A percentile compares a stretch with the other conserved stretches of the same genome.
Evolutionary conservation across 2,113 vertebrate genomes (phyloP).

Genomic region (Leiothrix lutea): DNA sequence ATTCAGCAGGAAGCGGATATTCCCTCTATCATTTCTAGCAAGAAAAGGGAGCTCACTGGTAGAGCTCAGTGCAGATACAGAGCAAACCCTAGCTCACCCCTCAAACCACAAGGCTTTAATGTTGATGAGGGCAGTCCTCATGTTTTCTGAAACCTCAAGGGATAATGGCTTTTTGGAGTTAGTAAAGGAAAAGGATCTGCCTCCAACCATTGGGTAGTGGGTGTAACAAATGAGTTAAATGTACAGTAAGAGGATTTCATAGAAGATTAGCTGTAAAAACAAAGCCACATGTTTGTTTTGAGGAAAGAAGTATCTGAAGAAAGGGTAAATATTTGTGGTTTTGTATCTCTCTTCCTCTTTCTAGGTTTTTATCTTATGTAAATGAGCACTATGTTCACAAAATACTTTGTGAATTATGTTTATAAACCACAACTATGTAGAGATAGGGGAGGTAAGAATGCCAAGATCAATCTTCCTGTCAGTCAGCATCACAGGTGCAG

Average conservation of each 20-base stretch:
- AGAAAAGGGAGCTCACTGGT: neutral
- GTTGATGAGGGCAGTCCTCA: neutral
- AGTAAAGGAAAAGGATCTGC: neutral
- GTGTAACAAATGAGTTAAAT: neutral
- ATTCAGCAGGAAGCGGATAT: neutral
- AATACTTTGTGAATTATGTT: neutral
- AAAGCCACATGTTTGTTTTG: neutral
- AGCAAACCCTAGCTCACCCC: neutral
- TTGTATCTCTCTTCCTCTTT: neutral
- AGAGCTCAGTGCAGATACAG: neutral
- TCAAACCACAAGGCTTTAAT: neutral
- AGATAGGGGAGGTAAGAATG: neutral
- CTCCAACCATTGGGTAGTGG: neutral
- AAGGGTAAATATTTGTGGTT: neutral
- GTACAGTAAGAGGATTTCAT: neutral
- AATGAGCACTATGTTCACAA: neutral
- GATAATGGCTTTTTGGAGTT: neutral
- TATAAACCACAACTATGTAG: neutral
- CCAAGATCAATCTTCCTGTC: neutral
- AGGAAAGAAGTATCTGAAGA: neutral
- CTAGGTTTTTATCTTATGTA: neutral
- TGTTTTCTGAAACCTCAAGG: neutral
- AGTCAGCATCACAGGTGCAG: neutral
- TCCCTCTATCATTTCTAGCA: neutral
- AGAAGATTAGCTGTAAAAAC: neutral